Evolutionary conservation across 64 coral and sea anemone species (phyloP).

Genomic region (Pocillopora damicornis): DNA sequence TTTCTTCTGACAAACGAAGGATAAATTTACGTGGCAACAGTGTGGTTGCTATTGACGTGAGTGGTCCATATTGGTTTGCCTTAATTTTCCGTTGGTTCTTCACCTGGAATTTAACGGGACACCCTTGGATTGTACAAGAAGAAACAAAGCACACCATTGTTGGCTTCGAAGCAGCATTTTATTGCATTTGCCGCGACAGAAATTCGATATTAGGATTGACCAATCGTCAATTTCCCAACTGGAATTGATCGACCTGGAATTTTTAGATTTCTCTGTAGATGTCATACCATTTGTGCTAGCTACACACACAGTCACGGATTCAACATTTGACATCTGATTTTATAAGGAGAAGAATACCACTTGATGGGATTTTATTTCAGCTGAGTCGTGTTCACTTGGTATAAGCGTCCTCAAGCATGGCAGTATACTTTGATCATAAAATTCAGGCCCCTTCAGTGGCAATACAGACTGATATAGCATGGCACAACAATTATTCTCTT

Average conservation of each 20-base stretch:
- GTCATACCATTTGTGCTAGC: background rate
- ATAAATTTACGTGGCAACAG: slow-evolving; percentile 6
- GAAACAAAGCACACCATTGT: background rate
- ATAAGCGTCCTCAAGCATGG: slow-evolving; percentile 39
- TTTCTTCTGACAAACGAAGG: background rate
- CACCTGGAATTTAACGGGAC: background rate
- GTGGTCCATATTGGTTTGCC: slow-evolving; percentile 12
- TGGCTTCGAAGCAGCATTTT: background rate
- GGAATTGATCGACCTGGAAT: background rate
- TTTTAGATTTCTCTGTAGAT: background rate
- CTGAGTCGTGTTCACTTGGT: background rate
- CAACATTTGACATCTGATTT: background rate
- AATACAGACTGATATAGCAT: slow-evolving; percentile 78
- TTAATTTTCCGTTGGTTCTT: background rate
- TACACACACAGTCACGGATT: background rate
- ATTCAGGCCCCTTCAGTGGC: slow-evolving; percentile 82
- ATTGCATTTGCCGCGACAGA: background rate
- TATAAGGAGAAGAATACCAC: background rate
- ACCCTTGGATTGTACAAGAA: background rate
- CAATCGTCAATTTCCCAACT: background rate
- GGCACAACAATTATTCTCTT: slow-evolving; percentile 77
- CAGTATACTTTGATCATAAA: slow-evolving; percentile 94
- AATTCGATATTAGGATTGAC: background rate
- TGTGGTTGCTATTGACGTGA: slow-evolving; percentile 12
- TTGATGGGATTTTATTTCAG: background rate